Conservation (phyloP, 1,140 invertebrate genomes). For the Pinna nobilis region DNA sequence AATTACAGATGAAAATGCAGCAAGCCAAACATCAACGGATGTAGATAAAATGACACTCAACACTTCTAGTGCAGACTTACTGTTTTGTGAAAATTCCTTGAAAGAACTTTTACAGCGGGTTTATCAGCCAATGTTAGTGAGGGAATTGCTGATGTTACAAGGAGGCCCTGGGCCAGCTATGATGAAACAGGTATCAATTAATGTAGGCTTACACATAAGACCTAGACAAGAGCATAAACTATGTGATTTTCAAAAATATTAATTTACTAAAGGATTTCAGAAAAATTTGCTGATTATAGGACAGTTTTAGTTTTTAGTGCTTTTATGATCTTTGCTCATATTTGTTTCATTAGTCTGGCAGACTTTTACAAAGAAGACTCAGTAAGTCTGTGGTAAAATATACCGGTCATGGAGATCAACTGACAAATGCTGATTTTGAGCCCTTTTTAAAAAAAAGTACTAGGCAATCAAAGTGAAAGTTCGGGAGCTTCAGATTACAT, state of each 20-base stretch:
- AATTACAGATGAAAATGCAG: background rate
- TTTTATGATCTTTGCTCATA: no score
- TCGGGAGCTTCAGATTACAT: no score
- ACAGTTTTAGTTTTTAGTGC: no score
- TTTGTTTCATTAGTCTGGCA: no score
- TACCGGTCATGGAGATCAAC: no score
- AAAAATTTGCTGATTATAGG: no score
- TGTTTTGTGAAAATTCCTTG: constrained; percentile 76
- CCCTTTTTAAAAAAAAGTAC: no score
- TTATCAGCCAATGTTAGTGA: constrained; percentile 80
- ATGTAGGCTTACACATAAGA: background rate
- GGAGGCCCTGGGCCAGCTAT: constrained; percentile 68
- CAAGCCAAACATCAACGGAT: background rate
- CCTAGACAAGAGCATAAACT: background rate
- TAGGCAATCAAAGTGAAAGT: no score
- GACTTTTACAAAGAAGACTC: no score
- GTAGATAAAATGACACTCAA: background rate
- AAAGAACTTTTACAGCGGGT: constrained; percentile 77
- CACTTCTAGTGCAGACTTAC: constrained; percentile 65
- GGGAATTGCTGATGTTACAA: constrained; percentile 82
- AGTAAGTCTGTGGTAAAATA: no score
- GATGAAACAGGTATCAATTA: constrained; percentile 34
- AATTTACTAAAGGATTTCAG: background rate
- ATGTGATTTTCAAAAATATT: background rate
- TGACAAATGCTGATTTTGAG: no score